A percentile compares a stretch with the other conserved stretches of the same genome.
phyloP scores from a whole-genome alignment of 2,797 vertebrate species.

The Furcifer pardalis region DNA sequence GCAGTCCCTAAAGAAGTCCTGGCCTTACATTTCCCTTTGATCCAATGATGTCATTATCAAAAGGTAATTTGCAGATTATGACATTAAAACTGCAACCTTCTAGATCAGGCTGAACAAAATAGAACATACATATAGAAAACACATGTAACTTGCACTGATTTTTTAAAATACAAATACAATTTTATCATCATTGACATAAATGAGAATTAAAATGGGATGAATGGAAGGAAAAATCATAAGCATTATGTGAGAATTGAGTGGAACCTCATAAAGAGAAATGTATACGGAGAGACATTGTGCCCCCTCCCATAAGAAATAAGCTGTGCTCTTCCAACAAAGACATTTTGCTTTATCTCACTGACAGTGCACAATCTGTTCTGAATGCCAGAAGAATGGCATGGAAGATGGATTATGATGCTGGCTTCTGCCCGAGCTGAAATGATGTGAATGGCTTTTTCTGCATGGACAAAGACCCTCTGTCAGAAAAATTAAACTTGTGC shows the following conservation, averaged over 20 bases:
- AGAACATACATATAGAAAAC: neutral
- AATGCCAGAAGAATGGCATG: neutral
- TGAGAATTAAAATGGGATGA: neutral
- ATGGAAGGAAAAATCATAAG: neutral
- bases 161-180: neutral
- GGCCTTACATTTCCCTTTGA: too few species aligned
- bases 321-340: neutral
- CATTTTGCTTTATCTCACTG: neutral
- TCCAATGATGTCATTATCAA: neutral
- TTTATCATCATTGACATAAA: neutral
- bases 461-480: neutral
- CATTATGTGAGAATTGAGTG: neutral
- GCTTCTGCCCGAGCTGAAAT: neutral
- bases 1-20: too few species aligned
- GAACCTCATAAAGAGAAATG: neutral
- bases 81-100: neutral
- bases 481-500: neutral
- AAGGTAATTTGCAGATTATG: neutral
- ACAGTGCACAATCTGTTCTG: neutral
- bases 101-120: neutral
- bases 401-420: neutral
- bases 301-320: neutral
- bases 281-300: neutral
- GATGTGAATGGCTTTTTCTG: neutral
- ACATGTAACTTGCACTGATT: neutral